Conservation (phyloP, 53 echinoderm and acorn worm species). For the Crossaster papposus region DNA sequence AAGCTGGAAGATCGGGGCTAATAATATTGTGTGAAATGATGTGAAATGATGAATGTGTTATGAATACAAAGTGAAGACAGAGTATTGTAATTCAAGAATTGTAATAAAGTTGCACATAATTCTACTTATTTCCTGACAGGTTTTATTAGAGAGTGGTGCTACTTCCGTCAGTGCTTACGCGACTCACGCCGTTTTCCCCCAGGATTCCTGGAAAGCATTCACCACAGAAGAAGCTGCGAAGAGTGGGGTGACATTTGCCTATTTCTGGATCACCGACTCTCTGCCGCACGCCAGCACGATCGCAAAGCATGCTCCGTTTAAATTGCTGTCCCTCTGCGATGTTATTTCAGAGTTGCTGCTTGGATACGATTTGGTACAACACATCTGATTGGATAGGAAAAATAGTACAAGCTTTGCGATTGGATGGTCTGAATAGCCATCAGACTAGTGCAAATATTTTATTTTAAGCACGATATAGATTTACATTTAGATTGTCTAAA, state of each 20-base stretch:
- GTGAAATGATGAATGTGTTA: too few species aligned
- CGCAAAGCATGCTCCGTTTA: constrained; percentile 84
- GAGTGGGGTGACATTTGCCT: constrained; percentile 60
- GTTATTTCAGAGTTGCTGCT: constrained; percentile 83
- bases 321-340: constrained; percentile 85
- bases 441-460: not conserved
- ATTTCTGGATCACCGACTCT: constrained; percentile 97
- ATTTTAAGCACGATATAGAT: not conserved
- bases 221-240: constrained; percentile 20
- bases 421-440: not conserved
- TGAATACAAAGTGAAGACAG: too few species aligned
- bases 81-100: too few species aligned
- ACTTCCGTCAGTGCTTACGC: constrained; percentile 89
- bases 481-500: not conserved
- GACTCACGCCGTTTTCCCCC: constrained; percentile 95
- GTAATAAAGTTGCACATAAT: too few species aligned
- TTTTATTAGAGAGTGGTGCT: constrained; percentile 69
- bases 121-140: constrained; percentile 54
- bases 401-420: not conserved
- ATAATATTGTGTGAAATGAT: not conserved
- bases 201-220: constrained; percentile 88
- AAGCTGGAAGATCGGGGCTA: not conserved
- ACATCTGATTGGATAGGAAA: not conserved
- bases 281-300: constrained; percentile 85
- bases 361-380: constrained; percentile 81